These are phyloP conservation scores for Tokudaia muenninki DNA, from an alignment of 2,797 vertebrate genomes.

Conservation along the genomic window DNA sequence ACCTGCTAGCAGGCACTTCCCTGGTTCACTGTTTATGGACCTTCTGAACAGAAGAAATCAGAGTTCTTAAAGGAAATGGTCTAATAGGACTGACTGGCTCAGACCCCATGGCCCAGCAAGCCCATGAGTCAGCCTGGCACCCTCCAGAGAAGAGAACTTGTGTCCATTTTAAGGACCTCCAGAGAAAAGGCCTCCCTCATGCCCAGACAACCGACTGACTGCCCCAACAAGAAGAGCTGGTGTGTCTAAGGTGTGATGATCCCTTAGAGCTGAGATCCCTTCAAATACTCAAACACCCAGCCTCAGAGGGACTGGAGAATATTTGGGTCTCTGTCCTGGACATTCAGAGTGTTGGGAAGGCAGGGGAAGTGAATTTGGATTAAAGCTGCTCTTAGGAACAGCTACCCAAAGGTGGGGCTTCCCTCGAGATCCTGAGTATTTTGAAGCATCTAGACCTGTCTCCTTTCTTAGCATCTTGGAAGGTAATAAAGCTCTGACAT, in stretches of 20 bases:
- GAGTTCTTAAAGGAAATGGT: not conserved
- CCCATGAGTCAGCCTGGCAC: not conserved
- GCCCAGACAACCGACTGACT: not conserved
- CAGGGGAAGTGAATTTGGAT: not conserved
- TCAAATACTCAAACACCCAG: not conserved
- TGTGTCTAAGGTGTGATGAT: not conserved
- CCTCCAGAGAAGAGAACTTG: not conserved
- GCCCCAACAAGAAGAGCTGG: not conserved
- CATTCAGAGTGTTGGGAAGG: not conserved
- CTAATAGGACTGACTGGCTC: not conserved
- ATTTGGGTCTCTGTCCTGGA: not conserved
- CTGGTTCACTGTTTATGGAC: slow-evolving; percentile 38
- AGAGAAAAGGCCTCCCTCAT: not conserved
- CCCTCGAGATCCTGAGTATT: not conserved
- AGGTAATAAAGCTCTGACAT: slow-evolving; percentile 19
- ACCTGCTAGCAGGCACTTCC: not conserved
- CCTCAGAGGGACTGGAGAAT: not conserved
- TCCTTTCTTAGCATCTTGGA: slow-evolving; percentile 11
- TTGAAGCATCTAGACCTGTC: not conserved
- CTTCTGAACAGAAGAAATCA: not conserved
- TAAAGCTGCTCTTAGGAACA: not conserved
- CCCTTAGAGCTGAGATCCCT: not conserved
- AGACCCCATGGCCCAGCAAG: not conserved
- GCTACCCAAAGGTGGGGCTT: not conserved
- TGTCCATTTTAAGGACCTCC: not conserved